Conservation (phyloP, 2,797 vertebrate genomes). For the Pangasius mekongensis region DNA sequence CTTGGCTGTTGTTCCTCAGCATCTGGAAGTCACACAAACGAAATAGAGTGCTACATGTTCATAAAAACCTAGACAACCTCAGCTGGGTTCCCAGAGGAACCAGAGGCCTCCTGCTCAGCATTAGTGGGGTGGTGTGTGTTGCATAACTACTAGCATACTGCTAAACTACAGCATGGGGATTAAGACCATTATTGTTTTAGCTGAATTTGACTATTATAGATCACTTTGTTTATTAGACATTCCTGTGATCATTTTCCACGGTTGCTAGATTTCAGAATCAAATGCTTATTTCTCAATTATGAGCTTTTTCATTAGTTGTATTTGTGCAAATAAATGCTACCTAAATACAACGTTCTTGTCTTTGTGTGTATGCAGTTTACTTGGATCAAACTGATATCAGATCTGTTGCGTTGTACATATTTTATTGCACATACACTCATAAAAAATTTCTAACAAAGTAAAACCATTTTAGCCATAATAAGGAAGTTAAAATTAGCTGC, state of each 20-base stretch:
- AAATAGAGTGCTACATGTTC: constrained; percentile 60
- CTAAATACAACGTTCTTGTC: not conserved
- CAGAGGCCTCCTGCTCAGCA: constrained; percentile 7
- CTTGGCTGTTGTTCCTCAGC: constrained; percentile 58
- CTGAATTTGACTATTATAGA: not conserved
- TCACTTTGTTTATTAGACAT: not conserved
- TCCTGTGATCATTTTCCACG: not conserved
- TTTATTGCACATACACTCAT: not conserved
- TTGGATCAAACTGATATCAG: not conserved
- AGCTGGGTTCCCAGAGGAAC: constrained; percentile 38
- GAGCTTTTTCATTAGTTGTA: not conserved
- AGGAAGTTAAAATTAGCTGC: too few relatives aligned
- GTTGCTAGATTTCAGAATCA: not conserved
- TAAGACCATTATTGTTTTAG: not conserved
- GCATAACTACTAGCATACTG: not conserved
- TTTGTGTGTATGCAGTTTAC: not conserved
- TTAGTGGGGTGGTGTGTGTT: not conserved
- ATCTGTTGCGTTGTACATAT: not conserved
- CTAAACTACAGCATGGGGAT: not conserved
- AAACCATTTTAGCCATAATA: too few relatives aligned
- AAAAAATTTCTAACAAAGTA: too few relatives aligned
- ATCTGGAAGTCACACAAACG: constrained; percentile 61
- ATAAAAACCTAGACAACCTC: constrained; percentile 35
- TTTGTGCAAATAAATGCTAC: not conserved
- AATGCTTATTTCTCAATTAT: not conserved